Conservation (phyloP, 1,140 invertebrate species). For the Trichogramma pretiosum region DNA sequence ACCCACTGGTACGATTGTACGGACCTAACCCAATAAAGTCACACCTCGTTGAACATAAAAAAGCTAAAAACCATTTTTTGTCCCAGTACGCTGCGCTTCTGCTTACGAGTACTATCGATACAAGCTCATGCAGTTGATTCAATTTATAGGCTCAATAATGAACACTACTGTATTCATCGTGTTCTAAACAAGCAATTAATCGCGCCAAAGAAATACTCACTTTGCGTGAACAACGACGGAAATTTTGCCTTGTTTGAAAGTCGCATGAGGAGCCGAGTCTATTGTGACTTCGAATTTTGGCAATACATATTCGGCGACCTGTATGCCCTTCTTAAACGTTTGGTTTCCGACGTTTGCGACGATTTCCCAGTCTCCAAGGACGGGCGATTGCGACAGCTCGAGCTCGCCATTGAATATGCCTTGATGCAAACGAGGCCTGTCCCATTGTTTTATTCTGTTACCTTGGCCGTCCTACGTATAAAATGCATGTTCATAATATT, state of each 20-base stretch:
- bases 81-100: too few relatives aligned
- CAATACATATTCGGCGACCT: constrained; percentile 84
- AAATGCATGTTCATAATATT: too few relatives aligned
- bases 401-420: constrained; percentile 75
- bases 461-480: constrained; percentile 65
- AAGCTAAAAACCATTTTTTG: too few relatives aligned
- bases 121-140: too few relatives aligned
- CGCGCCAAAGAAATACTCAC: constrained; percentile 54
- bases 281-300: constrained; percentile 87
- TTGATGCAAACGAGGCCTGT: constrained; percentile 54
- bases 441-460: constrained; percentile 76
- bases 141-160: too few relatives aligned
- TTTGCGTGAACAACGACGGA: constrained; percentile 71
- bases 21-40: too few relatives aligned
- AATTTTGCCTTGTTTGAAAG: constrained; percentile 69
- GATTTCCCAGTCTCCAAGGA: constrained; percentile 89
- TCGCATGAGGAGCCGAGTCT: constrained; percentile 68
- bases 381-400: constrained; percentile 70
- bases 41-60: too few relatives aligned
- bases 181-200: too few relatives aligned
- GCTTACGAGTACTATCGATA: too few relatives aligned
- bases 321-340: constrained; percentile 61
- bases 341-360: constrained; percentile 51
- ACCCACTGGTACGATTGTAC: too few relatives aligned
- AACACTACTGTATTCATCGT: too few relatives aligned